Percentiles rank a stretch among this genome's conserved stretches.
These are phyloP conservation scores for Wasmannia auropunctata DNA, from an alignment of 1,140 invertebrate genomes.

Conservation along the genomic window DNA sequence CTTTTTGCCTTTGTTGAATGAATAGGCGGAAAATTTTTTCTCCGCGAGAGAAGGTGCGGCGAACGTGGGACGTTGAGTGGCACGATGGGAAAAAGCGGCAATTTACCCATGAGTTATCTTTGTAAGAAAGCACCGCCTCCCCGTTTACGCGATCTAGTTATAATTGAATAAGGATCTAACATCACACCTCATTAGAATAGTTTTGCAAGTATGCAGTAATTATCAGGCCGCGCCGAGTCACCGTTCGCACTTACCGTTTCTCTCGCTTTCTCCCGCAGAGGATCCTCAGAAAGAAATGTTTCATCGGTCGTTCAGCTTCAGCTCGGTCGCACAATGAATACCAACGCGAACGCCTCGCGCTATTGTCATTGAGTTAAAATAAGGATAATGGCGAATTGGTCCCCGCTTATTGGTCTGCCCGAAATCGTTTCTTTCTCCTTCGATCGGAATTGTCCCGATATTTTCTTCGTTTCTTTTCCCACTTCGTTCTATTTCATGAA, in stretches of 20 bases:
- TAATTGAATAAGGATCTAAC: constrained; percentile 15
- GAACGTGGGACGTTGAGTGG: neutral
- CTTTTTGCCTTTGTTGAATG: neutral
- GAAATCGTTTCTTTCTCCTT: neutral
- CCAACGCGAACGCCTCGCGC: neutral
- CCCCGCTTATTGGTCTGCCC: neutral
- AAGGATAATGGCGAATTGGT: neutral
- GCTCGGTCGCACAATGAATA: constrained; percentile 77
- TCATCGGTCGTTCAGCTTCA: constrained; percentile 74
- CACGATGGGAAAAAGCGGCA: neutral
- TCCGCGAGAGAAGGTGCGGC: neutral
- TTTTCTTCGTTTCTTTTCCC: neutral
- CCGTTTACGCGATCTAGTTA: neutral
- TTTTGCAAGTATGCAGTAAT: constrained; percentile 1
- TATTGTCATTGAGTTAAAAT: constrained; percentile 10
- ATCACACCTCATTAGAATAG: constrained; percentile 23
- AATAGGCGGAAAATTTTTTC: neutral
- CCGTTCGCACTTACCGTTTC: constrained; percentile 70
- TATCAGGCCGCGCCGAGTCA: constrained; percentile 1
- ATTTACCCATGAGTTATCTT: neutral
- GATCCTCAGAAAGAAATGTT: constrained; percentile 74
- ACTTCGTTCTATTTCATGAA: neutral
- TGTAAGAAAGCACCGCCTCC: neutral
- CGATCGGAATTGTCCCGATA: neutral
- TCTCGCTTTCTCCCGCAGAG: constrained; percentile 74